These are phyloP conservation scores for Dascillus cervinus DNA, from an alignment of 2,888 invertebrate genomes.

Conservation along the genomic window DNA sequence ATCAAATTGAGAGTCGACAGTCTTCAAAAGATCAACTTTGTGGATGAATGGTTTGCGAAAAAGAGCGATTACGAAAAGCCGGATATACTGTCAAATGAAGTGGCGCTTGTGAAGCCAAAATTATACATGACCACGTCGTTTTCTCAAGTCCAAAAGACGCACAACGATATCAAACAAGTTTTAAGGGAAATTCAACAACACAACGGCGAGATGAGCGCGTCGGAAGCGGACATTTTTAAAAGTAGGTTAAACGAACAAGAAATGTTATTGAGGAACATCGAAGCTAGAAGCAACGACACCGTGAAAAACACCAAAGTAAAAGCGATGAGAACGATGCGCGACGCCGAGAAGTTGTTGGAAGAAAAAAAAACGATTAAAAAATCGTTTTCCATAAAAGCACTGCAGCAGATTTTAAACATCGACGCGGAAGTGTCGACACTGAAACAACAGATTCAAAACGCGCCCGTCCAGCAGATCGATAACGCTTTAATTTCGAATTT, in stretches of 20 bases:
- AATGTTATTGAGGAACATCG: slow-evolving; percentile 4
- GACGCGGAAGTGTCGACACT: slow-evolving; percentile 12
- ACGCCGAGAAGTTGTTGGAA: slow-evolving; percentile 5
- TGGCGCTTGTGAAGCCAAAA: too few species aligned
- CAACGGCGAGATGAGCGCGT: slow-evolving; percentile 1
- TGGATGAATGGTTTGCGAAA: too few species aligned
- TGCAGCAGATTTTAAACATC: slow-evolving; percentile 12
- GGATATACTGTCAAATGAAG: too few species aligned
- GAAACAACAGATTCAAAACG: slow-evolving; percentile 14
- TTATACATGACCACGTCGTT: slow-evolving; percentile 7
- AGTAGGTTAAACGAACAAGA: slow-evolving; percentile 4
- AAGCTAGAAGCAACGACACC: slow-evolving; percentile 9
- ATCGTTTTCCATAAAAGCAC: background rate
- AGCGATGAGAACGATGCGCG: slow-evolving; percentile 6
- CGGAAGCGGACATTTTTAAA: slow-evolving; percentile 1
- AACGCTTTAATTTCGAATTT: slow-evolving; percentile 7
- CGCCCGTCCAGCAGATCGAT: slow-evolving; percentile 11
- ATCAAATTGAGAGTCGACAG: too few species aligned
- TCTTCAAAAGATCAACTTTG: too few species aligned
- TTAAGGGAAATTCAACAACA: background rate
- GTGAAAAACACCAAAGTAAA: slow-evolving; percentile 8
- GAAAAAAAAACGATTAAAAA: slow-evolving; percentile 2
- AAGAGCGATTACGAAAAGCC: too few species aligned
- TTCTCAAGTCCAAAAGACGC: slow-evolving; percentile 8
- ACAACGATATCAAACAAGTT: slow-evolving; percentile 1